Base-by-base conservation (phyloP, 2,888 invertebrate species). In the Mechanitis messenoides region DNA sequence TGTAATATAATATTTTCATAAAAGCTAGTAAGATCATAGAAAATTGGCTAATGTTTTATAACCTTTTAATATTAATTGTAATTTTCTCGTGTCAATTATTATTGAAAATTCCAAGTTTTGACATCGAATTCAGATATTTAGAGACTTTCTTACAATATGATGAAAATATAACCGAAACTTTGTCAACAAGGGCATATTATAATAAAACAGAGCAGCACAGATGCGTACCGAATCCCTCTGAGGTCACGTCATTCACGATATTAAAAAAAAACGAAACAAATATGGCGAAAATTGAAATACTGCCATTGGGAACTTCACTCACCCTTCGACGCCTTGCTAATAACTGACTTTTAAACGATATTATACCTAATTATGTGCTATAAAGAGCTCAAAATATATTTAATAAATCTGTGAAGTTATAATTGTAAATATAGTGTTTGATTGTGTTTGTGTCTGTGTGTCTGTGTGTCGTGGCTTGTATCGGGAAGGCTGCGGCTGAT, bases 211-310 rank as follows among this genome's bases (percentile, higher is more conserved):
- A 70, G 57, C 64, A 67, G 71, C 77, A 78, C 84, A 85, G 80
- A 84, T 84, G 85, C 73, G 85, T 76, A 71, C 69, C 82, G 65
- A 84, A 84, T 83, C 72, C 69, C 72, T 71, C 67, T 66, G 66
- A 71, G 79, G 80, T 81, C 78, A 76, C 74, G 71, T 73, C 72
- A 71, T 79, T 78, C 77, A 77, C 75, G 75, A 80, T 78, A 77
- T 81, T 81, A 81, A 79, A 74, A 79, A 78, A 79, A 75, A 76
- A 74, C 64, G 67, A 68, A 77, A 78, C 74, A 79, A 77, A 81
- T 77, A 75, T 73, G 70, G 74, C 76, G 77, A 83, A 83, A 81
- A 81, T 79, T 80, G 76, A 78, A 77, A 81, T 75, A 72, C 75
- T 73, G 69, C 68, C 79, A 79, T 79, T 77, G 76, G 77, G 76